Conservation (phyloP, 2,888 invertebrate species). For the Patella pellucida region DNA sequence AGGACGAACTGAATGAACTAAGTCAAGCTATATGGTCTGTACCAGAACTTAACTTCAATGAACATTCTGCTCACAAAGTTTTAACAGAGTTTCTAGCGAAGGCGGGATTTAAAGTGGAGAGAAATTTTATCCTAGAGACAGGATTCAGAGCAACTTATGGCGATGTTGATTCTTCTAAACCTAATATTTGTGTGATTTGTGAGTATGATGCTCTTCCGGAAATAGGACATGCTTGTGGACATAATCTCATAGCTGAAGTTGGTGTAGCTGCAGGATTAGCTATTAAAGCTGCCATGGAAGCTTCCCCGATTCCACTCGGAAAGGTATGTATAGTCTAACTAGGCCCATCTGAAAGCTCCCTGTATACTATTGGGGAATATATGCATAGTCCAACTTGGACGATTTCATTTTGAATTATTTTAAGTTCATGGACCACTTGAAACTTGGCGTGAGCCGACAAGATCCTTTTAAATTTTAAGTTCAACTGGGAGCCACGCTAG, state of each 20-base stretch:
- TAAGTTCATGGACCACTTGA: no score
- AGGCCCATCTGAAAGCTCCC: no score
- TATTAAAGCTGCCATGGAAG: slow-evolving; percentile 54
- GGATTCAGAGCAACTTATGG: slow-evolving; percentile 51
- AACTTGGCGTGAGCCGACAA: no score
- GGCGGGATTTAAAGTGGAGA: slow-evolving; percentile 55
- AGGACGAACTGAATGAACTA: slow-evolving; percentile 42
- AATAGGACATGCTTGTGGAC: slow-evolving; percentile 70
- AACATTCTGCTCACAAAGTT: slow-evolving; percentile 58
- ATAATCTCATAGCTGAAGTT: slow-evolving; percentile 68
- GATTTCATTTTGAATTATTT: no score
- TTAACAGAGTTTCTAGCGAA: slow-evolving; percentile 56
- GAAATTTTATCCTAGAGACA: slow-evolving; percentile 51
- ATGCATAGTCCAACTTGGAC: no score
- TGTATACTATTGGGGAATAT: no score
- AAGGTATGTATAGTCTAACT: slow-evolving; percentile 28
- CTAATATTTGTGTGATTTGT: slow-evolving; percentile 66
- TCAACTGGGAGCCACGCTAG: no score
- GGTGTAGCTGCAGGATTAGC: slow-evolving; percentile 66
- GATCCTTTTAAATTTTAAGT: no score
- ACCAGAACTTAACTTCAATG: slow-evolving; percentile 63
- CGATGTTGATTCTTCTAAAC: slow-evolving; percentile 30
- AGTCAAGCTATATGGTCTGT: slow-evolving; percentile 62
- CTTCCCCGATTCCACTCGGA: slow-evolving; percentile 25
- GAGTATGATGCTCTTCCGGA: slow-evolving; percentile 70